Percentiles rank a stretch among this genome's conserved stretches.
Conservation (phyloP, 2,888 invertebrate genomes). For the Cetonia aurata region DNA sequence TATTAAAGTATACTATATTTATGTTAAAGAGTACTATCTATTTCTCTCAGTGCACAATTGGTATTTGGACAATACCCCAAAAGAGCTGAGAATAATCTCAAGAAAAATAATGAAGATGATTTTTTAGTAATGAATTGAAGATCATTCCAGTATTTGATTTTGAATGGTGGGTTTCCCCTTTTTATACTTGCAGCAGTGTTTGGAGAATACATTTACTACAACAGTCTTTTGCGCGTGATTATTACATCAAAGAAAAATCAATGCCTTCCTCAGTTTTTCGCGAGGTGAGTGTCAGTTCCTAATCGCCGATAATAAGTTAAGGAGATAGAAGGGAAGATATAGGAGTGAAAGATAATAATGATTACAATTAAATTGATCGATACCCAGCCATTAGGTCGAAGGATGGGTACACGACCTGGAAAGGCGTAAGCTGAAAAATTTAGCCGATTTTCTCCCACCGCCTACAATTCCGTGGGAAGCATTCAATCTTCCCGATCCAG, state of each 20-base stretch:
- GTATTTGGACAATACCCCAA: no score
- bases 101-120: no score
- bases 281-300: background rate
- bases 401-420: background rate
- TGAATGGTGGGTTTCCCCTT: no score
- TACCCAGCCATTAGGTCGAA: constrained; percentile 18
- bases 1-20: no score
- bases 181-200: no score
- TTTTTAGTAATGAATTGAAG: no score
- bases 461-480: constrained; percentile 9
- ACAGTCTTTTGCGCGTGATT: no score
- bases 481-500: constrained; percentile 27
- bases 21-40: no score
- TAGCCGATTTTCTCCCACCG: constrained; percentile 20
- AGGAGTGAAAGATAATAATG: constrained; percentile 32
- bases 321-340: background rate
- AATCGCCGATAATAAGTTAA: constrained; percentile 16
- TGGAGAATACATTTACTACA: no score
- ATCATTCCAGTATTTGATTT: no score
- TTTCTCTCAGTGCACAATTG: no score
- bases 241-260: constrained; percentile 4
- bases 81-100: no score
- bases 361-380: constrained; percentile 37
- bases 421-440: constrained; percentile 29
- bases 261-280: background rate